Base-by-base conservation (phyloP, 2,113 vertebrate species). In the Illadopsis cleaveri region DNA sequence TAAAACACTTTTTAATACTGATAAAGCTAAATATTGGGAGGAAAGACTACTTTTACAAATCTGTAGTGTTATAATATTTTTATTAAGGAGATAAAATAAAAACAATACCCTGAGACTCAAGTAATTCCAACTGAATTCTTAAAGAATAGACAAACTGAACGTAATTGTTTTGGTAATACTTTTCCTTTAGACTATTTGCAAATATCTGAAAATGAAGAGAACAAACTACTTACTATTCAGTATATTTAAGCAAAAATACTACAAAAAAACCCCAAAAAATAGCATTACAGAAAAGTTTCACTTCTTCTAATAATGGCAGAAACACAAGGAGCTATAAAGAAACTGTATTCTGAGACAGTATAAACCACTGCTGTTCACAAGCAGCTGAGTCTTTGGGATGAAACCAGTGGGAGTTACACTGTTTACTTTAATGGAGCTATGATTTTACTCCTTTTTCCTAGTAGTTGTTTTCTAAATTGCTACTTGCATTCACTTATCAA, bases 381-480 rank as follows among this genome's bases (percentile, higher is more conserved):
- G 64, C 38, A 71, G 17, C n/a, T 84, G 37, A 60, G 5, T 66
- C n/a, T 86, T 28, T 37, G 15, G 35, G 56, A 64, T 64, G 37
- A 91, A 95, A 82, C 57, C 81, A 65, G 64, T 84, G 57, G 65
- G 57, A 95, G 33, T 82, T 86, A 61, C 40, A 60, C 21, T 87
- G 66, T 82, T 92, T 84, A 81, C 60, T 81, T 79, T 73, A 80
- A 85, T 58, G 51, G 68, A 77, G 10, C 76, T 82, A 72, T 84
- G 40, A 79, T 91, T 93, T 94, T 45, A 89, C 35, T 84, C 61
- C 38, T 71, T 71, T 75, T 62, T 79, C 51, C 78, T 82, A 95
- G 83, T n/a, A 68, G 77, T 50, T 71, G 76, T 86, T 92, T 95
- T 85, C 77, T 51, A 91, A 93, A 85, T 73, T 86, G 33, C 42